These are phyloP conservation scores for Ophion ellenae DNA, from an alignment of 2,888 invertebrate species.

Conservation along the genomic window DNA sequence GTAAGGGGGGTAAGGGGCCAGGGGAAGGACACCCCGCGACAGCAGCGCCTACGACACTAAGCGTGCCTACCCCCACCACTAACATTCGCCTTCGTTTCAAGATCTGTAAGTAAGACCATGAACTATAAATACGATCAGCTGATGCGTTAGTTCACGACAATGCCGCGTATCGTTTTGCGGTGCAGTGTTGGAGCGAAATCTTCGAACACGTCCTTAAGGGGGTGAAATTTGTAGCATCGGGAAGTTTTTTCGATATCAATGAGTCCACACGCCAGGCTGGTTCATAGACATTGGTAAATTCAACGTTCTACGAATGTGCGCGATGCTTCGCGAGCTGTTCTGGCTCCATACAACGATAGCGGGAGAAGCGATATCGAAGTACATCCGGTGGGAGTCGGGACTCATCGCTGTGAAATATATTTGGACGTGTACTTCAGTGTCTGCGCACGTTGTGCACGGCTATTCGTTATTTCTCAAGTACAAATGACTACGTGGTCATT, in stretches of 20 bases:
- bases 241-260: too few species aligned
- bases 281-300: background rate
- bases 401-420: background rate
- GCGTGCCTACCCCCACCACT: too few species aligned
- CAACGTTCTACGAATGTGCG: background rate
- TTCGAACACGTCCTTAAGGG: background rate
- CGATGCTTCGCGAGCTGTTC: slow-evolving; percentile 1
- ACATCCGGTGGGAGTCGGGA: slow-evolving; percentile 37
- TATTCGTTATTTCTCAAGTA: background rate
- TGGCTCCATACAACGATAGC: slow-evolving; percentile 29
- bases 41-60: too few species aligned
- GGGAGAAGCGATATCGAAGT: slow-evolving; percentile 40
- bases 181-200: background rate
- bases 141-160: background rate
- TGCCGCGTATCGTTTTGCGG: background rate
- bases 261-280: background rate
- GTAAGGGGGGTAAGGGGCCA: too few species aligned
- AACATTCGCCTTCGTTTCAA: too few species aligned
- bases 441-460: background rate
- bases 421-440: background rate
- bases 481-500: slow-evolving; percentile 25
- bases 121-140: background rate
- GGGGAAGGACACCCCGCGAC: too few species aligned
- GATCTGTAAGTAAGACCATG: too few species aligned
- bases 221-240: too few species aligned